Evolutionary conservation across 1,140 invertebrate genomes (phyloP).

Genomic region (Trichomalopsis sarcophagae): DNA sequence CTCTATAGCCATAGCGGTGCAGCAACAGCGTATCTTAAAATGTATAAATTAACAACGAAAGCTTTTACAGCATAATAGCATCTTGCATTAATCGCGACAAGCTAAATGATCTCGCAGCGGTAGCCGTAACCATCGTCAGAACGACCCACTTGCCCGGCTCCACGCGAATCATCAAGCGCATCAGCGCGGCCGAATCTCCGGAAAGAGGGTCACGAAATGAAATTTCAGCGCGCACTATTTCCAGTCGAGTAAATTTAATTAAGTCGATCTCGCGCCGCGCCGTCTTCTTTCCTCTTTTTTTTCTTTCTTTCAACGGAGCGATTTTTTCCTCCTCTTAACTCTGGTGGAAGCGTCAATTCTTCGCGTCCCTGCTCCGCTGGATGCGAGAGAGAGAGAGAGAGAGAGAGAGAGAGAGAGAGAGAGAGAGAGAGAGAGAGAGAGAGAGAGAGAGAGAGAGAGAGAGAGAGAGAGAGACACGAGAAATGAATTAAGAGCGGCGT

Average conservation of each 20-base stretch:
- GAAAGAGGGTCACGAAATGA: constrained; percentile 35
- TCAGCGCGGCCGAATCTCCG: not conserved
- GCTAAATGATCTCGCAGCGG: not conserved
- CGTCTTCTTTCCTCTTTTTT: not conserved
- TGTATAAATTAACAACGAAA: not conserved
- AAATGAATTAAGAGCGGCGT: constrained; percentile 36
- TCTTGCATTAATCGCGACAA: not conserved
- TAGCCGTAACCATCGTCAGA: not conserved
- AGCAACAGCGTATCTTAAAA: not conserved
- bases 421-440: too few relatives aligned
- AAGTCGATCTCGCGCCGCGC: constrained; percentile 10
- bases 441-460: not conserved
- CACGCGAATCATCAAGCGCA: not conserved
- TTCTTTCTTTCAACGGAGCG: not conserved
- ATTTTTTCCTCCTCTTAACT: not conserved
- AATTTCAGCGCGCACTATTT: constrained; percentile 27
- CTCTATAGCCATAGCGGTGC: not conserved
- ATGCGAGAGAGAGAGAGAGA: not conserved
- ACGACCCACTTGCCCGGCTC: constrained; percentile 27
- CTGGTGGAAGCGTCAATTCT: not conserved
- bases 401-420: too few relatives aligned
- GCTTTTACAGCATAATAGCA: not conserved
- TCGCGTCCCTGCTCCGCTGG: not conserved
- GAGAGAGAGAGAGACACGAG: constrained; percentile 27
- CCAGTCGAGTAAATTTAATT: constrained; percentile 31